phyloP scores from a whole-genome alignment of 2,888 invertebrate genomes.

The Meta bourneti region DNA sequence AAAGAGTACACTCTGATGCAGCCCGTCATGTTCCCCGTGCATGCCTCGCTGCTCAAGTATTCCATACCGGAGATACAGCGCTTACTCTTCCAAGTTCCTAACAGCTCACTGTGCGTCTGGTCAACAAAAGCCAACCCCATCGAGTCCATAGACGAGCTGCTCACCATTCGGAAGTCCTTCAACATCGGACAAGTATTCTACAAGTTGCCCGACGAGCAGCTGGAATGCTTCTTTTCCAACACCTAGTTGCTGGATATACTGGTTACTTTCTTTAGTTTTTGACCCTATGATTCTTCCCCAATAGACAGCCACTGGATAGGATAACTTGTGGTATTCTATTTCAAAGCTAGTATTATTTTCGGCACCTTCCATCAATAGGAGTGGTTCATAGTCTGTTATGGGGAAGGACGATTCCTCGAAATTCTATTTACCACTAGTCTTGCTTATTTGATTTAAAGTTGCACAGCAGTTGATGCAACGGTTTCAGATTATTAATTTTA shows the following conservation, averaged over 20 bases:
- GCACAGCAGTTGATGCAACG: too few relatives aligned
- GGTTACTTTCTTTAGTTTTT: too few relatives aligned
- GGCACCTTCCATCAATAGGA: too few relatives aligned
- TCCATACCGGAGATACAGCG: constrained; percentile 78
- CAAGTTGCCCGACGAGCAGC: constrained; percentile 78
- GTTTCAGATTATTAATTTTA: too few relatives aligned
- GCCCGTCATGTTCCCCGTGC: constrained; percentile 78
- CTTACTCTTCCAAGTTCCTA: constrained; percentile 78
- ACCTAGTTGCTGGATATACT: constrained; percentile 35
- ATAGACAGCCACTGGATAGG: too few relatives aligned
- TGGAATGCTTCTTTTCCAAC: constrained; percentile 76
- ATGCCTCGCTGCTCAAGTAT: constrained; percentile 77
- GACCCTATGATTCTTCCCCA: too few relatives aligned
- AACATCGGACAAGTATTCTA: constrained; percentile 78
- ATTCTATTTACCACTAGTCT: too few relatives aligned
- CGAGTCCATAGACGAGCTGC: constrained; percentile 77
- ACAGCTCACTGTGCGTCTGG: constrained; percentile 78
- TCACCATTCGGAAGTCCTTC: constrained; percentile 78
- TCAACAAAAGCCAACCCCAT: constrained; percentile 78
- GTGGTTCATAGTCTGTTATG: too few relatives aligned
- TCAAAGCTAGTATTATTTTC: too few relatives aligned
- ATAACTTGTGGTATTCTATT: too few relatives aligned
- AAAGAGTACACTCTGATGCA: constrained; percentile 78
- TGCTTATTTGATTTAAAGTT: too few relatives aligned
- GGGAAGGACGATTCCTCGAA: too few relatives aligned